Evolutionary conservation across 2,888 invertebrate genomes (phyloP).

Genomic region (Drosophila algonquin): DNA sequence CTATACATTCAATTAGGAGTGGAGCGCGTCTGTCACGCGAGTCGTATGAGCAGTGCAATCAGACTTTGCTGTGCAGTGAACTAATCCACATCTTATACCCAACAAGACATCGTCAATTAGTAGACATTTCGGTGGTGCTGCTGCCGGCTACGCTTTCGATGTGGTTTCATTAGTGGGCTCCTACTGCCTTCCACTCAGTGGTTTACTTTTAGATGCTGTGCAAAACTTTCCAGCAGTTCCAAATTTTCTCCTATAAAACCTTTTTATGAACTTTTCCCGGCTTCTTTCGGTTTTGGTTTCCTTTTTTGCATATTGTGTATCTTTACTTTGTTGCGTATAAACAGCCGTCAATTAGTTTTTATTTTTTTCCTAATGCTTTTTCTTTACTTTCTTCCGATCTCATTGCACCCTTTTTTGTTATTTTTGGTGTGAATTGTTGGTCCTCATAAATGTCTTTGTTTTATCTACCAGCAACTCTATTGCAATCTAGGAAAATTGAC

Average conservation of each 20-base stretch:
- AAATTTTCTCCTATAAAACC: constrained; percentile 48
- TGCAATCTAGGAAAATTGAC: too few species aligned
- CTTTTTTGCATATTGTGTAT: too few species aligned
- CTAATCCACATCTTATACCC: background rate
- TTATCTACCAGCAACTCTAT: too few species aligned
- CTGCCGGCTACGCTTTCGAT: constrained; percentile 32
- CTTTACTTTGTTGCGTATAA: too few species aligned
- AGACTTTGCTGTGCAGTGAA: background rate
- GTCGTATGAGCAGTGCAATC: constrained; percentile 34
- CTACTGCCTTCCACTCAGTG: constrained; percentile 43
- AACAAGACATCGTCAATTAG: constrained; percentile 30
- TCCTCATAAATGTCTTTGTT: too few species aligned
- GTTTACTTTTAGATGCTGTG: constrained; percentile 52
- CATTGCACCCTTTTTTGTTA: too few species aligned
- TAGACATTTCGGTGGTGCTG: background rate
- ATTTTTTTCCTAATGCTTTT: too few species aligned
- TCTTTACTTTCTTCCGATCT: too few species aligned
- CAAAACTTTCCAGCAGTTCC: constrained; percentile 65
- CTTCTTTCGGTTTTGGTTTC: background rate
- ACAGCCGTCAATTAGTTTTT: too few species aligned
- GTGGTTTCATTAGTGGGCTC: constrained; percentile 47
- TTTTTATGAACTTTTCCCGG: constrained; percentile 33
- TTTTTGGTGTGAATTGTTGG: too few species aligned
- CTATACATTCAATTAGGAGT: background rate
- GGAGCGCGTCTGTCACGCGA: background rate